Evolutionary conservation across 2,888 invertebrate genomes (phyloP), one percentile per base, ranked within the genome.

Genomic region (Eilema griseolum): DNA sequence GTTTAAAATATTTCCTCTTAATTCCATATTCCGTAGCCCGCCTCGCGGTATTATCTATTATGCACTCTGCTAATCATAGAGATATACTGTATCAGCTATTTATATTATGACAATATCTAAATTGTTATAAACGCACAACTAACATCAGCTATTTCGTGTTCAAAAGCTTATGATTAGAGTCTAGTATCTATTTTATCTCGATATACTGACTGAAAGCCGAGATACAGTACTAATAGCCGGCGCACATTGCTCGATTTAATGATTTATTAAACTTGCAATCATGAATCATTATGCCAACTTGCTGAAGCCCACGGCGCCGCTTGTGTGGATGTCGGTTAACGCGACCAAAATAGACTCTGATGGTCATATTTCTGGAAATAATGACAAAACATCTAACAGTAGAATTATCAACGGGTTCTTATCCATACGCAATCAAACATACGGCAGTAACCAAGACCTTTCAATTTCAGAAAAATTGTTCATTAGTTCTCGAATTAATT

Each of bases 41-140:
- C 1, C 52, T 52, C 52, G 20, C 46, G 7, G 20, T 46, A n/a
- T 41, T 41, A 4, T 46, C 46, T 46, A 46, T 7, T 46, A 20
- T 0, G 46, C 10, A 8, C 52, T 52, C 52, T 52, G n/a, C n/a
- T n/a, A 52, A 52, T 52, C 52, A 52, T n/a, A 46, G 16, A 41
- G 41, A 46, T 59, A 59, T 24, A 59, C 46, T 46, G 46, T 46
- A 46, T 46, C 46, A 46, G 46, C 46, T 46, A 46, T 46, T 46
- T 46, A 46, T 46, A 46, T 46, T 46, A 46, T 52, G n/a, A 7
- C 52, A n/a, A 52, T n/a, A 52, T 52, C 52, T 52, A n/a, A 52
- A 52, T 2, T n/a, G 8, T 52, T 52, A 20, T 20, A 20, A 20
- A 7, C 20, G 52, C 20, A n/a, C 52, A 20, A 52, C 46, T 20